These are phyloP conservation scores for Sturnus vulgaris DNA, from an alignment of 2,113 vertebrate genomes.

Conservation along the genomic window DNA sequence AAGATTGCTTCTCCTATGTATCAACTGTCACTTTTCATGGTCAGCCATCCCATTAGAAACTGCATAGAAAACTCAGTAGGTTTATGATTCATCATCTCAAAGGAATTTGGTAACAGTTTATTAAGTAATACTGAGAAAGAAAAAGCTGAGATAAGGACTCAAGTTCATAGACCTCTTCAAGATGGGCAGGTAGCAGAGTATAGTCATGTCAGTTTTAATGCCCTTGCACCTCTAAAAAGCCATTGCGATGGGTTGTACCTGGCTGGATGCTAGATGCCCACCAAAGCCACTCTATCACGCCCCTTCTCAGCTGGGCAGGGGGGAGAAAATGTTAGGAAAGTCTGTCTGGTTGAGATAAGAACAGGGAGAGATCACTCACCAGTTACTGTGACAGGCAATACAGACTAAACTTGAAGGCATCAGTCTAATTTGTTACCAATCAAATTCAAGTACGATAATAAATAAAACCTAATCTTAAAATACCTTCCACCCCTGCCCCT, in stretches of 20 bases:
- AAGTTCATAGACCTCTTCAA: not conserved
- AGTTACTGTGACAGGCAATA: not conserved
- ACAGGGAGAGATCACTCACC: not conserved
- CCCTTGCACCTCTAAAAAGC: not conserved
- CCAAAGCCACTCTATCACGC: not conserved
- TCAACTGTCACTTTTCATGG: not conserved
- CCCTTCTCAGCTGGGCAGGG: not conserved
- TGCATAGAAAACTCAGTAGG: not conserved
- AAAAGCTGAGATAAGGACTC: not conserved
- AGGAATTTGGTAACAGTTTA: not conserved
- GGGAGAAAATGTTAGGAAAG: not conserved
- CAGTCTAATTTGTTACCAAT: not conserved
- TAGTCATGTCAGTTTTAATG: not conserved
- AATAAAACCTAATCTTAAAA: not conserved
- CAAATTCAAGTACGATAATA: not conserved
- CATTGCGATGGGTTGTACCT: not conserved
- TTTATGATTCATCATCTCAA: not conserved
- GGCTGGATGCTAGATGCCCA: not conserved
- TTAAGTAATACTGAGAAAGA: not conserved
- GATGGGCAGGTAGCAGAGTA: not conserved
- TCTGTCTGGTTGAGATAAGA: not conserved
- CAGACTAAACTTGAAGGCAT: not conserved
- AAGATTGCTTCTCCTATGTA: not conserved
- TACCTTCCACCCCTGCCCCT: not conserved
- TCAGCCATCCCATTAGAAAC: not conserved